These are phyloP conservation scores for Eremophila alpestris DNA, from an alignment of 2,797 vertebrate species.

Conservation along the genomic window DNA sequence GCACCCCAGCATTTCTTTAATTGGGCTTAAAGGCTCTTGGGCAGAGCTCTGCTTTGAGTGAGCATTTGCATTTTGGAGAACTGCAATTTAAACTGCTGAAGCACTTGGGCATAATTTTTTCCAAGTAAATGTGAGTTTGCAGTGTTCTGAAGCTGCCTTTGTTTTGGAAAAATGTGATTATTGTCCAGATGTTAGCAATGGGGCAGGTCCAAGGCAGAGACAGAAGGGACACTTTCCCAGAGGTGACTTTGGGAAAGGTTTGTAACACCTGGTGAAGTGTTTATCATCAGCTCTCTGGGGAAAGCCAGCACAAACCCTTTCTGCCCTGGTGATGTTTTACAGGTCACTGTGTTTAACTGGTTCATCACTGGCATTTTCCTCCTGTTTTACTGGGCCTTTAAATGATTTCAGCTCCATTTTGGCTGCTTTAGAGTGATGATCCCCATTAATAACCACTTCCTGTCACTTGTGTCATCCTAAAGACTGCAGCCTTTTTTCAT, in stretches of 20 bases:
- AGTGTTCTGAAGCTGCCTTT: background rate
- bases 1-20: rapidly evolving
- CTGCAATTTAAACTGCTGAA: background rate
- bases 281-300: background rate
- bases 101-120: rapidly evolving
- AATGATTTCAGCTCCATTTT: background rate
- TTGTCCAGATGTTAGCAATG: background rate
- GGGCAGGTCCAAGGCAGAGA: background rate
- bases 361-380: background rate
- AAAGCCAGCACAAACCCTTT: background rate
- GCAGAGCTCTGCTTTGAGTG: background rate
- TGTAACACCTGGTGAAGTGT: background rate
- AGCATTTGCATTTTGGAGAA: rapidly evolving
- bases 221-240: too few relatives aligned
- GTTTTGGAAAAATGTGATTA: background rate
- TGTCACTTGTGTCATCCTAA: background rate
- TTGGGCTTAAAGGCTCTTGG: background rate
- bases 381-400: background rate
- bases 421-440: background rate
- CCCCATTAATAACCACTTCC: background rate
- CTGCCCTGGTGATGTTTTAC: background rate
- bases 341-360: background rate
- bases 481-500: background rate
- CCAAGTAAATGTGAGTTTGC: background rate
- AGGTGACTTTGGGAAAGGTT: background rate